Base-by-base conservation (phyloP, 2,797 vertebrate genomes). In the Hirundo rustica region DNA sequence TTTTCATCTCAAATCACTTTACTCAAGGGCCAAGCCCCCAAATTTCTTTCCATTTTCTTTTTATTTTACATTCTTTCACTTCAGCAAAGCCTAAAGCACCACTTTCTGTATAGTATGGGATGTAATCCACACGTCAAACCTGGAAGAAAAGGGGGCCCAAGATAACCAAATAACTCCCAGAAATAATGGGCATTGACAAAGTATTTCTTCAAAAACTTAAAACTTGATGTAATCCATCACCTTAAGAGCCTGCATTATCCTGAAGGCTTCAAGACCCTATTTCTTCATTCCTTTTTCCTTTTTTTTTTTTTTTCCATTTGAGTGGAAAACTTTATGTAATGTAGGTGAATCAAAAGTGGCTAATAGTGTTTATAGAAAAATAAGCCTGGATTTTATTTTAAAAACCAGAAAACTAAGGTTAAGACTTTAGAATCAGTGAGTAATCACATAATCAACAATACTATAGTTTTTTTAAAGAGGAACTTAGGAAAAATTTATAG, bases 61-160 rank as follows among this genome's bases (percentile, higher is more conserved):
- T 58, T 48, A 32, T 78, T 66, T 88, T 20, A 57, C 6, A 18
- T 64, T 60, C 23, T 86, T 61, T 22, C 20, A 32, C 40, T 70
- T 68, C n/a, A 57, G 32, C 30, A 68, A 72, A 16, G 16, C 10
- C 30, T 77, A 53, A 79, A 86, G 12, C 4, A 64, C 13, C 13
- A 8, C 0, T 1, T 40, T 44, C 20, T 57, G 26, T 13, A 38
- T 1, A 2, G 12, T 23, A 20, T 1, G 1, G 32, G 19, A 58
- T 19, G 2, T 16, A 84, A 65, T 21, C 15, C 11, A 26, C 2
- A 0, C 17, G 23, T 18, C 15, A 10, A 42, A 45, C 4, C 8
- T 42, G 19, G 38, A 38, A 38, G 38, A 94, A 94, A 61, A 27
- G 1, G 2, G 23, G 21, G 26, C 34, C 30, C 25, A 14, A 73